These are phyloP conservation scores for Circaetus cinerascens DNA, from an alignment of 2,113 vertebrate species.

Conservation along the genomic window DNA sequence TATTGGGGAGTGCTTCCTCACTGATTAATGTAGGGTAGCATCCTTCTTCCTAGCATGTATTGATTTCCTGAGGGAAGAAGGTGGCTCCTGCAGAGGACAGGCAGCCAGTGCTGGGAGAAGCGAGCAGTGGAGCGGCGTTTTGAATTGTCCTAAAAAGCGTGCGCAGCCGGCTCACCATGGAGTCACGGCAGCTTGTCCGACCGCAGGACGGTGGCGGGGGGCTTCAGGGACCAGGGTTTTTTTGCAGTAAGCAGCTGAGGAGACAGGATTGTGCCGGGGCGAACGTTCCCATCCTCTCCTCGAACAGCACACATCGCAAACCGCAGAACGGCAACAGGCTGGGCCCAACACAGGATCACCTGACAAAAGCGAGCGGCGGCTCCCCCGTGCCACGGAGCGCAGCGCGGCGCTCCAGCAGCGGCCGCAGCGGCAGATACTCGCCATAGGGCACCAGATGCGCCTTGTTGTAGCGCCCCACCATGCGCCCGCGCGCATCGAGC, in stretches of 20 bases:
- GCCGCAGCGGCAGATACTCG: no score
- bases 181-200: rapidly evolving
- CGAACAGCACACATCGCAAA: no score
- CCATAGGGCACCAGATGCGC: no score
- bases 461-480: no score
- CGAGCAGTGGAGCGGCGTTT: not conserved
- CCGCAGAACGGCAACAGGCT: rapidly evolving
- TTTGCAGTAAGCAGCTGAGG: not conserved
- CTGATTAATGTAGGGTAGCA: not conserved
- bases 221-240: rapidly evolving
- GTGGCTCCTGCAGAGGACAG: not conserved
- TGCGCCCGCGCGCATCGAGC: no score
- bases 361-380: not conserved
- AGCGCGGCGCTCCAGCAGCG: not conserved
- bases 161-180: no score
- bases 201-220: not conserved
- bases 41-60: not conserved
- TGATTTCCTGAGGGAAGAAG: not conserved
- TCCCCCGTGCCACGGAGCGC: rapidly evolving
- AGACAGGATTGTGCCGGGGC: rapidly evolving
- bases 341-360: no score
- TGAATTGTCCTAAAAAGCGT: rapidly evolving
- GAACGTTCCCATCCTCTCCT: not conserved
- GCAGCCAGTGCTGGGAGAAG: not conserved
- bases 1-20: not conserved